Percentiles rank a stretch among this genome's conserved stretches.
phyloP scores from a whole-genome alignment of 2,797 vertebrate species.

The Sebastes jordani region DNA sequence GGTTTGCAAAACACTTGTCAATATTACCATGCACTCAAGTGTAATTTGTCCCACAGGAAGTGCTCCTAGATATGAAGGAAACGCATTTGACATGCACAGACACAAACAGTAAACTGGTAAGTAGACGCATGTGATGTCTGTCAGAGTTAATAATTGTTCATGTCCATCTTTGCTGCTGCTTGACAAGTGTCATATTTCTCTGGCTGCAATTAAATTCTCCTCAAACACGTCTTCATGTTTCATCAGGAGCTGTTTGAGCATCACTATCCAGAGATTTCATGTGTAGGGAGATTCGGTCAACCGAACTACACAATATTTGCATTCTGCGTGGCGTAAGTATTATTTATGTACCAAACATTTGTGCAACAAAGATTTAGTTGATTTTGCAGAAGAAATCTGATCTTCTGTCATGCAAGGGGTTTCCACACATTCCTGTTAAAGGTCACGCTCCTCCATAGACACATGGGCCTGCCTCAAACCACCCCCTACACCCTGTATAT shows the following conservation, averaged over 20 bases:
- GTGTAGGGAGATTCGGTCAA: conserved; percentile 81
- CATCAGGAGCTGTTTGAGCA: conserved; percentile 80
- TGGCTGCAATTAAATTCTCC: not conserved
- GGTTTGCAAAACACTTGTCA: not conserved
- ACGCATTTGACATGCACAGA: conserved; percentile 85
- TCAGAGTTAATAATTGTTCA: not conserved
- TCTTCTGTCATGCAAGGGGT: not conserved
- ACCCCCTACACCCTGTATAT: no score
- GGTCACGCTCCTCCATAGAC: not conserved
- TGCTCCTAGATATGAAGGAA: conserved; percentile 88
- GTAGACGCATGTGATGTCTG: not conserved
- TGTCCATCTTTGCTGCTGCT: not conserved
- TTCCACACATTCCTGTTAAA: not conserved
- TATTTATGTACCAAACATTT: no score
- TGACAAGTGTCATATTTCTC: no score
- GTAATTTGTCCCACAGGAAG: conserved; percentile 72
- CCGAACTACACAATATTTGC: conserved; percentile 81
- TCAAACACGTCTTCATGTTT: not conserved
- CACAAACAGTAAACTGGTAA: conserved; percentile 78
- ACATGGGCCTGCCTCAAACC: not conserved
- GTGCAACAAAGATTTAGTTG: not conserved
- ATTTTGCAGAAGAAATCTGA: not conserved
- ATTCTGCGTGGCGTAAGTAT: conserved; percentile 85
- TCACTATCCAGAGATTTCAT: conserved; percentile 88
- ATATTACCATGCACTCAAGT: not conserved